Base-by-base conservation (phyloP, 2,797 vertebrate genomes). In the Eupleurogrammus muticus region DNA sequence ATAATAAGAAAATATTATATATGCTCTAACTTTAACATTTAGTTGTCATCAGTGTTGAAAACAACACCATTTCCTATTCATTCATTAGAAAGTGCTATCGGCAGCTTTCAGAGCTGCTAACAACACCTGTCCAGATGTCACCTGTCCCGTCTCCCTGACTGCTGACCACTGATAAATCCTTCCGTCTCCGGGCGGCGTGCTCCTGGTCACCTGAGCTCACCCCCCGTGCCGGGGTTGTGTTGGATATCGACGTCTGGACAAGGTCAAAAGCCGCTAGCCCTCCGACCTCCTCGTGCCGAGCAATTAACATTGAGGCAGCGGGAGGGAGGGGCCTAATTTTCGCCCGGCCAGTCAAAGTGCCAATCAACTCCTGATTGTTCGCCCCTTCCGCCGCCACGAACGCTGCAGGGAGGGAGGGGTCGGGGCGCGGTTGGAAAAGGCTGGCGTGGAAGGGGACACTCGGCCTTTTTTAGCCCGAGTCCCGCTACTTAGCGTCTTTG, bases 301-400 rank as follows among this genome's bases (percentile, higher is more conserved):
- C 83, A 91, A 92, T 93, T 92, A 93, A 84, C 67, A 72, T 32
- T 69, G 65, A 85, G 88, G 82, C 87, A 83, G 82, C 69, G 76
- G 76, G 90, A 82, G 82, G 82, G 82, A 60, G 67, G 77, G 53
- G 77, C 77, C 84, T 88, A 79, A 90, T 91, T 92, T 90, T 90
- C 64, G 84, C 81, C n/a, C 66, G 70, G 70, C 81, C 73, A 81
- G 85, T 80, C 67, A 90, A 87, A 85, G 83, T 80, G 81, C 87
- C 90, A 89, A 87, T 92, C 87, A 87, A 46, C 78, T 78, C 69
- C 6, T 88, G 90, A 91, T 89, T 92, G 90, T 83, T 80, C 83
- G 61, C 63, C 59, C 62, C 70, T 79, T 80, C 81, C 79, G 49
- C 74, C 52, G 73, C 65, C 77, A 66, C 48, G 67, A 24, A 63